Conservation (phyloP, 2,113 vertebrate genomes). For the Myrmecophaga tridactyla region DNA sequence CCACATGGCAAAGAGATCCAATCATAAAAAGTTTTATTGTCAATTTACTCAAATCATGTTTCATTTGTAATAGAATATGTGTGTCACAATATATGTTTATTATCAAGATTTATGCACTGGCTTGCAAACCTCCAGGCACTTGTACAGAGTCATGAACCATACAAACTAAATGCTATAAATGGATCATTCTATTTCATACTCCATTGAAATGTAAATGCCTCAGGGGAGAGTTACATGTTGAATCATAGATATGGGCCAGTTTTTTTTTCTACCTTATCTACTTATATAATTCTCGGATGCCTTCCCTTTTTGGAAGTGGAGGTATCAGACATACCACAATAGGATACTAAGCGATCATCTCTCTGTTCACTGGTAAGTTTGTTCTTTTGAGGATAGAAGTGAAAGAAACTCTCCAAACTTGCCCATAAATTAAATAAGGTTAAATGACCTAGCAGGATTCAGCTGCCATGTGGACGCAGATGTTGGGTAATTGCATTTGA, state of each 20-base stretch:
- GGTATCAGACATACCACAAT: not conserved
- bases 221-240: not conserved
- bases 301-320: not conserved
- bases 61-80: slow-evolving; percentile 20
- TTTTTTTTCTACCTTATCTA: not conserved
- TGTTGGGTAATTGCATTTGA: not conserved
- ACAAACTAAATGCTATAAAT: slow-evolving; percentile 46
- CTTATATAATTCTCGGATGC: not conserved
- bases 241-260: not conserved
- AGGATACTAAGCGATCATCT: not conserved
- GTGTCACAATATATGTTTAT: slow-evolving; percentile 31
- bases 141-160: slow-evolving; percentile 52
- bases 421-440: slow-evolving; percentile 6
- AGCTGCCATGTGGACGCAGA: not conserved
- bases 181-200: slow-evolving; percentile 55
- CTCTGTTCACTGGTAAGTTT: not conserved
- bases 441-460: not conserved
- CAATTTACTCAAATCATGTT: slow-evolving; percentile 28
- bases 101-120: slow-evolving; percentile 53
- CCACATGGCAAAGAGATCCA: not conserved
- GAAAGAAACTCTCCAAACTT: not conserved
- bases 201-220: slow-evolving; percentile 40
- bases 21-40: slow-evolving; percentile 34
- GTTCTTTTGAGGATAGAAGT: not conserved
- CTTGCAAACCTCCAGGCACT: slow-evolving; percentile 62